Evolutionary conservation across 2,797 vertebrate species (phyloP).

Genomic region (Dryobates pubescens): DNA sequence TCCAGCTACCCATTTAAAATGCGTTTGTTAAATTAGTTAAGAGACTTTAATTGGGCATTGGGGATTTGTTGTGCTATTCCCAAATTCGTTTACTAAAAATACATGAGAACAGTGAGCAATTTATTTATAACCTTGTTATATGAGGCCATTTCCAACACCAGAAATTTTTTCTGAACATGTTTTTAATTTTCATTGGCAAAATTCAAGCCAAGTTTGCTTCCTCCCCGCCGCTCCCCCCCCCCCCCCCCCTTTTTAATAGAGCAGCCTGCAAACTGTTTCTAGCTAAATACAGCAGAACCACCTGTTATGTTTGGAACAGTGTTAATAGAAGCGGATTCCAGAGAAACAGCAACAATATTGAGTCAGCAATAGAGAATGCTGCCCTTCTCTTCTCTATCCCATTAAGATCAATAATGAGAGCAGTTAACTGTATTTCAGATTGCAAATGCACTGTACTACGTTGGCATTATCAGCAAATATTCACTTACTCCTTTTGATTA

Average conservation of each 20-base stretch:
- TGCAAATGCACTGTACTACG: not conserved
- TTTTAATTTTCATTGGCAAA: constrained; percentile 61
- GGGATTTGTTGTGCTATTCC: constrained; percentile 73
- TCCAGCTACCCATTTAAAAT: constrained; percentile 68
- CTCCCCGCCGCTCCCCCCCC: not conserved
- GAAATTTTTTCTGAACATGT: constrained; percentile 24
- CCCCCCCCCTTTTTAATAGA: constrained; percentile 37
- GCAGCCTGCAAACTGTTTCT: constrained; percentile 42
- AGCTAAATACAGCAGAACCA: constrained; percentile 58
- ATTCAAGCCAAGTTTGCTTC: constrained; percentile 41
- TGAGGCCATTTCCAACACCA: constrained; percentile 48
- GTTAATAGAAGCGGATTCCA: not conserved
- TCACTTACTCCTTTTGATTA: not conserved
- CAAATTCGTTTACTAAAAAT: constrained; percentile 75
- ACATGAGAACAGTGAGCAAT: constrained; percentile 53
- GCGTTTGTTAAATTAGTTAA: constrained; percentile 77
- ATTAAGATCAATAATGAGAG: constrained; percentile 12
- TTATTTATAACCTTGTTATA: constrained; percentile 74
- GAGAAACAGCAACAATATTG: constrained; percentile 18
- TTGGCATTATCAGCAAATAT: not conserved
- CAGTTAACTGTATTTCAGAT: not conserved
- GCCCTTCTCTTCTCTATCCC: constrained; percentile 15
- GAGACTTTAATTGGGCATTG: constrained; percentile 74
- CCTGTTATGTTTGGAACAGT: constrained; percentile 57
- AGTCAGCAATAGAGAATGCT: constrained; percentile 19